A percentile compares a stretch with the other conserved stretches of the same genome.
These are phyloP conservation scores for Setophaga coronata DNA, from an alignment of 2,113 vertebrate species.

Conservation along the genomic window DNA sequence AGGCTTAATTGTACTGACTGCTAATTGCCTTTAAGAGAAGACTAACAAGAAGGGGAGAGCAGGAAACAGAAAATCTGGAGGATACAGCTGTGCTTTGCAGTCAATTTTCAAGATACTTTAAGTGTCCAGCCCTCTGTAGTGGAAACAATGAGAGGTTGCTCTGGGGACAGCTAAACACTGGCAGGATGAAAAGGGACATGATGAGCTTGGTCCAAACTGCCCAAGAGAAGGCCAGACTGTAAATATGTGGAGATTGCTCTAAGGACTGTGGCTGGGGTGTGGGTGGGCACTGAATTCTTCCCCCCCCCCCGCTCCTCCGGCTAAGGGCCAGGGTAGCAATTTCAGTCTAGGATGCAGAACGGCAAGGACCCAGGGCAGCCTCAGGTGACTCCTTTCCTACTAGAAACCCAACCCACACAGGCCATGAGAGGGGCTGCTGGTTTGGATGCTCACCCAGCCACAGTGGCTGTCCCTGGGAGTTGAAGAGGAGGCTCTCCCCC, in stretches of 20 bases:
- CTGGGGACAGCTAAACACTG: background rate
- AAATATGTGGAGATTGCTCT: background rate
- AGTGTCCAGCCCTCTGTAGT: background rate
- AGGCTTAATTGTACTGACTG: background rate
- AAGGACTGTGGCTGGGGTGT: background rate
- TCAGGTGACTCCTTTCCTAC: background rate
- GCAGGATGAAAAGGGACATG: background rate
- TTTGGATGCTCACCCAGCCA: conserved; percentile 87
- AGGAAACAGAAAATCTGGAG: background rate
- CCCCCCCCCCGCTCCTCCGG: background rate
- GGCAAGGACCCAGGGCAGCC: background rate
- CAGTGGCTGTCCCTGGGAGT: conserved; percentile 92
- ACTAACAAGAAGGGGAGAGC: background rate
- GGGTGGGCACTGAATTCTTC: background rate
- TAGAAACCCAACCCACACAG: background rate
- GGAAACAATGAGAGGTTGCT: background rate
- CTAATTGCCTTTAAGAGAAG: background rate
- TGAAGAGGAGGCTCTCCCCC: conserved; percentile 93
- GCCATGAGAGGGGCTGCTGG: background rate
- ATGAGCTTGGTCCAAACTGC: background rate
- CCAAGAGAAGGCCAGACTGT: background rate
- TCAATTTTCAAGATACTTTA: background rate
- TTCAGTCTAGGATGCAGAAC: background rate
- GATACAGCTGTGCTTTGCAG: background rate
- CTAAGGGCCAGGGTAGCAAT: background rate